Evolutionary conservation across 1,140 invertebrate species (phyloP).

Genomic region (Pogonomyrmex barbatus): DNA sequence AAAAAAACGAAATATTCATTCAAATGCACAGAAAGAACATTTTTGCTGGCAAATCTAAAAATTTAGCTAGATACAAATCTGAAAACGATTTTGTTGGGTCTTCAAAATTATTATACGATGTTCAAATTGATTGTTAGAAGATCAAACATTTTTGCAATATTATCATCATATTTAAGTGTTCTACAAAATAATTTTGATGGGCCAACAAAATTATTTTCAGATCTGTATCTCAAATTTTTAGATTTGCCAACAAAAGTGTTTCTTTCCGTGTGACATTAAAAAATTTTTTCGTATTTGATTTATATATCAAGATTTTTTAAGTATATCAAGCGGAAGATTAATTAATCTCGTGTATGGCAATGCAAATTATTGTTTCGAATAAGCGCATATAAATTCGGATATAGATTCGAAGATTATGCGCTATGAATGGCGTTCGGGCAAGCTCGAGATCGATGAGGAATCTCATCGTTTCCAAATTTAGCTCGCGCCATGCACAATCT

Average conservation of each 20-base stretch:
- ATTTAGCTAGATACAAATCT: too few relatives aligned
- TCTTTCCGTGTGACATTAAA: background rate
- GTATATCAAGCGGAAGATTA: background rate
- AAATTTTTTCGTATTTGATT: background rate
- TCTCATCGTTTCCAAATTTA: constrained; percentile 51
- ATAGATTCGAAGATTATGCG: background rate
- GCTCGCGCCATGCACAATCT: background rate
- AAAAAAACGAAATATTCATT: too few relatives aligned
- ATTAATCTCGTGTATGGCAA: background rate
- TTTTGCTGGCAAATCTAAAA: too few relatives aligned
- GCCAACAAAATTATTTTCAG: too few relatives aligned
- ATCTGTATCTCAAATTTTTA: background rate
- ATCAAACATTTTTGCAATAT: too few relatives aligned
- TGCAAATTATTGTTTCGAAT: background rate
- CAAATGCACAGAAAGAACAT: too few relatives aligned
- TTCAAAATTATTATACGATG: too few relatives aligned
- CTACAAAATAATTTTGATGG: too few relatives aligned
- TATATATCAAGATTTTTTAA: background rate
- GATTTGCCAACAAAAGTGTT: background rate
- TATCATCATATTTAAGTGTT: too few relatives aligned
- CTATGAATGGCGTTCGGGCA: constrained; percentile 16
- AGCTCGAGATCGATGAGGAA: constrained; percentile 31
- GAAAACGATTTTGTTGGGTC: too few relatives aligned
- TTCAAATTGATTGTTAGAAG: too few relatives aligned
- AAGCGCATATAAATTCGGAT: background rate